Evolutionary conservation across 2,888 invertebrate species (phyloP).

Genomic region (Apotomis capreana): DNA sequence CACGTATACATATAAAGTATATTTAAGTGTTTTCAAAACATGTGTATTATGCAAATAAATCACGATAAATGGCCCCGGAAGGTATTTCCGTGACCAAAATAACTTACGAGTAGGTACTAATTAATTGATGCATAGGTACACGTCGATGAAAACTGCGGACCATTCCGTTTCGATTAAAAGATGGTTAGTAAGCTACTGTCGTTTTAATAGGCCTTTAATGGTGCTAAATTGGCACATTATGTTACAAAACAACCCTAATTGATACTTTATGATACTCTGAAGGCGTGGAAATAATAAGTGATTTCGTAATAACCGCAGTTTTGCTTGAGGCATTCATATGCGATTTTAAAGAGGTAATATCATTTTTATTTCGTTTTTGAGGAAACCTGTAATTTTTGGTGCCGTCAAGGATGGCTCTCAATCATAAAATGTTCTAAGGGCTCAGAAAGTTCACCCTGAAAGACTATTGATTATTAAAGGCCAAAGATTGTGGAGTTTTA

Average conservation of each 20-base stretch:
- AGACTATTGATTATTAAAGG: no score
- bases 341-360: slow-evolving; percentile 10
- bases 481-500: no score
- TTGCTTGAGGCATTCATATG: slow-evolving; percentile 28
- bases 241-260: slow-evolving; percentile 34
- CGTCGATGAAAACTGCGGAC: slow-evolving; percentile 13
- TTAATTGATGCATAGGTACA: slow-evolving; percentile 7
- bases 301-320: slow-evolving; percentile 24
- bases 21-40: no score
- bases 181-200: slow-evolving; percentile 26
- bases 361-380: slow-evolving; percentile 8
- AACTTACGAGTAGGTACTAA: not conserved
- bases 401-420: no score
- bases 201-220: slow-evolving; percentile 37
- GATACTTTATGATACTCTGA: slow-evolving; percentile 33
- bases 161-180: slow-evolving; percentile 25
- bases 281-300: slow-evolving; percentile 36
- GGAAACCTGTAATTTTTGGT: not conserved
- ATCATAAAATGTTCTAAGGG: no score
- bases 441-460: no score
- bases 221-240: slow-evolving; percentile 35
- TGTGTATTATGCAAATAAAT: no score
- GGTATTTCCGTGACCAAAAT: no score
- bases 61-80: no score
- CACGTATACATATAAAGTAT: no score